phyloP scores from a whole-genome alignment of 2,888 invertebrate genomes.

The Drosophila melanosoma region DNA sequence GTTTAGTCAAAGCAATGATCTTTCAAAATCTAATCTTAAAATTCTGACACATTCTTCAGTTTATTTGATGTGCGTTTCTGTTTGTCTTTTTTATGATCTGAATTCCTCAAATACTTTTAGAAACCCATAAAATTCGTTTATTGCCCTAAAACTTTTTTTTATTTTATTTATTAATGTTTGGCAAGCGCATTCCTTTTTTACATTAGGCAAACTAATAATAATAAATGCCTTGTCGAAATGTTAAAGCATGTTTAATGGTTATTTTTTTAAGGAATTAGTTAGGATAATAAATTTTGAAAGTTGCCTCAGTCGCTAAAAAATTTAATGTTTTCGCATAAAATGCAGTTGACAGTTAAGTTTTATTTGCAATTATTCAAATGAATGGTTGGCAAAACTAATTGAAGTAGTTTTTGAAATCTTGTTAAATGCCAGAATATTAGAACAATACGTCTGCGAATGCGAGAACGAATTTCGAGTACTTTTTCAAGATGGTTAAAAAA shows the following conservation, averaged over 20 bases:
- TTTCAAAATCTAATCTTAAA: neutral
- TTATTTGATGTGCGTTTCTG: neutral
- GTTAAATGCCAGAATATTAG: neutral
- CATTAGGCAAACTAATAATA: neutral
- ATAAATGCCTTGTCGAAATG: neutral
- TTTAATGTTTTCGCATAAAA: neutral
- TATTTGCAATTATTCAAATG: neutral
- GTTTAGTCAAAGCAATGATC: neutral
- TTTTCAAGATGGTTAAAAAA: slow-evolving; percentile 8
- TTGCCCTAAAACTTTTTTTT: neutral
- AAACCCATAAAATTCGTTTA: neutral
- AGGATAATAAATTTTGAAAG: neutral
- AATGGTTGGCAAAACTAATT: neutral
- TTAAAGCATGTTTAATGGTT: neutral
- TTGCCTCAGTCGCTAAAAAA: neutral
- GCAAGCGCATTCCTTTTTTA: neutral
- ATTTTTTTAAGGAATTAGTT: neutral
- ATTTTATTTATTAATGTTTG: neutral
- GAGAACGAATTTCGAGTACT: slow-evolving; percentile 19
- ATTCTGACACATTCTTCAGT: too few species aligned
- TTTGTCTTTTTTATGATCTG: neutral
- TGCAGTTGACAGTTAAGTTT: neutral
- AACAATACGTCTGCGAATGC: slow-evolving; percentile 17
- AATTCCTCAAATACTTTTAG: neutral
- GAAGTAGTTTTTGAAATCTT: neutral